Evolutionary conservation across 2,888 invertebrate genomes (phyloP), one percentile per base, ranked within the genome.

Genomic region (Cyaniris semiargus): DNA sequence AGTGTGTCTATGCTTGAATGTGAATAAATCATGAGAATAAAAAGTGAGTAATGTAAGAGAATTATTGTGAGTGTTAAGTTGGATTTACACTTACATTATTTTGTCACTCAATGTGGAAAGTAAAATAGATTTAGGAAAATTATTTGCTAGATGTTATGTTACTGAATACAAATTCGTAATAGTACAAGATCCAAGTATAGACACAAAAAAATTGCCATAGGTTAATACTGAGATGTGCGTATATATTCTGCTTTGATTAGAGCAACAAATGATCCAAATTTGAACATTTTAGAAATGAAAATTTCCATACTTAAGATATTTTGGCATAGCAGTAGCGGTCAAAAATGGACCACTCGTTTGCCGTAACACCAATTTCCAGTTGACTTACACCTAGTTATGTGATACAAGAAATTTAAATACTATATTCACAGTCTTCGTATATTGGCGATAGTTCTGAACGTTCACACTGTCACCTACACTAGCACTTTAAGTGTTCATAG

Each of bases 381-480:
- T 72, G 56, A 58, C 71, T 56, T 38, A 60, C 72, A 56, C 38
- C 72, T 72, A 77, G 23, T 58, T 58, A 85, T 88, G 88, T 88
- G 88, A 85, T 84, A 84, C 78, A 81, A 78, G 78, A 80, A 83
- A 85, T 86, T 82, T 85, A 84, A 83, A 82, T 87, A 79, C 87
- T 83, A 87, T 89, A 89, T 84, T 90, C 88, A 90, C 91, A 91
- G 91, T 92, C 90, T 92, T 91, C 83, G 80, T 81, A 79, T 60
- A 84, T 87, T 84, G 88, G 86, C 87, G 84, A 85, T 76, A 79
- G 71, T 66, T 58, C 75, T 56, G 21, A 53, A 18, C 60, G 66
- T 44, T 77, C 60, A 71, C 70, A 38, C 70, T 48, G 70, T 48
- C 75, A 75, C 75, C 74, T 60, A 48, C 53, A 70, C 76, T 53